Percentiles rank a stretch among this genome's conserved stretches.
Evolutionary conservation across 2,797 vertebrate species (phyloP).

Genomic region (Lutjanus argentimaculatus): DNA sequence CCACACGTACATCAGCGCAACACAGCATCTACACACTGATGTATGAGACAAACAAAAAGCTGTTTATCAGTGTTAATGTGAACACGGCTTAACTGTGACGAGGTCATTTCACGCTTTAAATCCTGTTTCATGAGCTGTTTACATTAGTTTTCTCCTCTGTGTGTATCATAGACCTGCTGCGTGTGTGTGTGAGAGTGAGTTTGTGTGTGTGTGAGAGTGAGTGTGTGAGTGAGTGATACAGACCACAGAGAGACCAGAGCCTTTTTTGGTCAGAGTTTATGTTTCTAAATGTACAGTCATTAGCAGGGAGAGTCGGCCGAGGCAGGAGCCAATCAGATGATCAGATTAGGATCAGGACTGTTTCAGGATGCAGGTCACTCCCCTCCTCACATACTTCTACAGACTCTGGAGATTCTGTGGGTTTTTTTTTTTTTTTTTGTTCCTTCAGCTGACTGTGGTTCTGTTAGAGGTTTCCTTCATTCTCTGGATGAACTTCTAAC

Average conservation of each 20-base stretch:
- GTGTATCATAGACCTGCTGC: too few relatives aligned
- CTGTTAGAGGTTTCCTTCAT: not conserved
- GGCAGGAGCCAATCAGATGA: slow-evolving; percentile 27
- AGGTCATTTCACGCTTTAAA: not conserved
- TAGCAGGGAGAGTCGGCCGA: not conserved
- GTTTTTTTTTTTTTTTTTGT: not conserved
- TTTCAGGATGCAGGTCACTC: slow-evolving; percentile 17
- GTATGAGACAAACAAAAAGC: not conserved
- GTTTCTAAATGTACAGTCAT: slow-evolving; percentile 22
- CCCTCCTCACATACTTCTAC: not conserved
- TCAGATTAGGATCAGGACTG: slow-evolving; percentile 27
- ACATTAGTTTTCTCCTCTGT: not conserved
- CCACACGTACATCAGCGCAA: not conserved
- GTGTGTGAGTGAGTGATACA: too few relatives aligned
- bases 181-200: not conserved
- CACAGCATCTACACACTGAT: not conserved
- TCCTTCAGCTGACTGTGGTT: not conserved
- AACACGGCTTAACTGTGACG: not conserved
- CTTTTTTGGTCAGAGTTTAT: slow-evolving; percentile 61
- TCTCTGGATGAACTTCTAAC: too few relatives aligned
- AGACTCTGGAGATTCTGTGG: not conserved
- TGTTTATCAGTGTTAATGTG: not conserved
- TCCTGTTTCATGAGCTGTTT: not conserved
- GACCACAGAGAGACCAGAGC: not conserved
- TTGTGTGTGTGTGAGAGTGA: slow-evolving; percentile 4